These are phyloP conservation scores for Butastur rufipennis DNA, from an alignment of 2,113 vertebrate genomes.

Conservation along the genomic window DNA sequence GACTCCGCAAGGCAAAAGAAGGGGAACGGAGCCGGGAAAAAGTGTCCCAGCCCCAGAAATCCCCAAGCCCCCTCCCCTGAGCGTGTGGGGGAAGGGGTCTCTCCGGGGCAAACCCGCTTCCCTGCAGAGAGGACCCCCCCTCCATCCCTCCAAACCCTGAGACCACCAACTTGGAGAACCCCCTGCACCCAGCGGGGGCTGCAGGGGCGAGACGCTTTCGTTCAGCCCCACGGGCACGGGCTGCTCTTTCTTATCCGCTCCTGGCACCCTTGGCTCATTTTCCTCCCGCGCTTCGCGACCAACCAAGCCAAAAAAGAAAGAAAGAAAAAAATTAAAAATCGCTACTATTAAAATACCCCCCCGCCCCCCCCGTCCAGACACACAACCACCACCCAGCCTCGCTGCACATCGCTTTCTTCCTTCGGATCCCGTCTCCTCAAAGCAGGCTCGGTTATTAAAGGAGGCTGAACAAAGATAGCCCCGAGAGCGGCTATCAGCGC, in stretches of 20 bases:
- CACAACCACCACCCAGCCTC: not conserved
- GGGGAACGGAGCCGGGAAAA: not conserved
- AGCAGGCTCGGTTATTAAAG: conserved; percentile 48
- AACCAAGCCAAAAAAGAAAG: not conserved
- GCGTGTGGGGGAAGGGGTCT: not conserved
- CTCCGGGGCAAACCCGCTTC: not conserved
- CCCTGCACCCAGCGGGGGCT: not conserved
- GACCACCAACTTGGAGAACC: conserved; percentile 59
- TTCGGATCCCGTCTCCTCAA: conserved; percentile 17
- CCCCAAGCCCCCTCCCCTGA: not conserved
- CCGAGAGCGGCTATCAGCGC: conserved; percentile 50
- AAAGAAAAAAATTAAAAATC: not conserved
- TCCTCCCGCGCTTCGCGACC: not conserved
- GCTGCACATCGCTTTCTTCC: conserved; percentile 45
- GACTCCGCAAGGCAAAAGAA: not conserved
- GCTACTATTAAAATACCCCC: not conserved
- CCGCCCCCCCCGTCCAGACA: not conserved
- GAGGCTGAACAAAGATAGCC: conserved; percentile 54
- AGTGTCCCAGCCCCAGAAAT: not conserved
- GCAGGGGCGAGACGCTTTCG: not conserved
- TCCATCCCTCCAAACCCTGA: not conserved
- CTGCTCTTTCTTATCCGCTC: not conserved
- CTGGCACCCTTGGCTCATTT: not conserved
- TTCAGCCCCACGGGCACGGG: not conserved
- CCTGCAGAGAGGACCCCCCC: conserved; percentile 17